A percentile compares a stretch with the other conserved stretches of the same genome.
Evolutionary conservation across 2,113 vertebrate genomes (phyloP).

Genomic region (Cheilinus undulatus): DNA sequence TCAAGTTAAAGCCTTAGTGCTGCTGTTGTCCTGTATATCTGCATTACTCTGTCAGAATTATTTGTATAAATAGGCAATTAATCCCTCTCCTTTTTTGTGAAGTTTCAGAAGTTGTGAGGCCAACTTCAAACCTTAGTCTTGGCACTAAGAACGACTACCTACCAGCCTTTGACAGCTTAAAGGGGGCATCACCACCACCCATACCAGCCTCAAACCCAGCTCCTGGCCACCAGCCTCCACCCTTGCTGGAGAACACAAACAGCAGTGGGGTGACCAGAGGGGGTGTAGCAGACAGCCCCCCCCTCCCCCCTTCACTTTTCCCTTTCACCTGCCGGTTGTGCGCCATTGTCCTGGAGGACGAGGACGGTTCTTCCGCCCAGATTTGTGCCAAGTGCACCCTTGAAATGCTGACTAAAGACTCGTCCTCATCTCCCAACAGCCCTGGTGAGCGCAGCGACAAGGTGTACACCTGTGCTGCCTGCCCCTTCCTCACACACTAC

Average conservation of each 20-base stretch:
- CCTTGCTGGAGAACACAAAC: conserved; percentile 34
- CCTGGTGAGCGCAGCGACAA: conserved; percentile 86
- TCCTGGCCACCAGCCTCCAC: conserved; percentile 55
- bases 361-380: conserved; percentile 88
- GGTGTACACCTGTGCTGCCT: conserved; percentile 92
- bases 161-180: conserved; percentile 81
- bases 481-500: conserved; percentile 96
- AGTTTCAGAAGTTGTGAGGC: conserved; percentile 77
- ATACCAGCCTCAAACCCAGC: conserved; percentile 58
- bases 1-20: no score
- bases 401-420: conserved; percentile 88
- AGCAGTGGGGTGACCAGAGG: conserved; percentile 42
- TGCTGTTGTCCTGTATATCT: not conserved
- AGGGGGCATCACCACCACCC: conserved; percentile 67
- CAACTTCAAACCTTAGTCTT: conserved; percentile 78
- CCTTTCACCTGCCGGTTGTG: conserved; percentile 93
- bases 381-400: conserved; percentile 91
- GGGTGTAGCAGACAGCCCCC: conserved; percentile 43
- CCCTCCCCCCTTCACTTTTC: conserved; percentile 89
- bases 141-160: conserved; percentile 79
- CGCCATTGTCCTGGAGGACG: conserved; percentile 90
- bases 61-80: not conserved
- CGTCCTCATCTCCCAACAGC: conserved; percentile 65
- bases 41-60: not conserved
- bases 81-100: not conserved